Evolutionary conservation across 2,888 invertebrate genomes (phyloP).

Genomic region (Malachius bipustulatus): DNA sequence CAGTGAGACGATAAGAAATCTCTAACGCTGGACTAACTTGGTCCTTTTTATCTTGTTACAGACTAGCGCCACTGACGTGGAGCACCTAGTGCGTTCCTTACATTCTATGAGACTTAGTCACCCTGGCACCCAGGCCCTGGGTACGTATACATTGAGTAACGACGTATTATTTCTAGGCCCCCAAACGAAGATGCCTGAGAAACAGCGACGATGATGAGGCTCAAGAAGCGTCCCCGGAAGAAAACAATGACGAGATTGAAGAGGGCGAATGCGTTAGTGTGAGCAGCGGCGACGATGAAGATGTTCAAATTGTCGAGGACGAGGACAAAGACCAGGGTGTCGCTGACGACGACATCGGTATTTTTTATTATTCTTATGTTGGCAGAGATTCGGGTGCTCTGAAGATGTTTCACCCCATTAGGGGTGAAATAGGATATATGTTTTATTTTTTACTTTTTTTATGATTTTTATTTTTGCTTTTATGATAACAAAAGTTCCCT

Average conservation of each 20-base stretch:
- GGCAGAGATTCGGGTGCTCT: no score
- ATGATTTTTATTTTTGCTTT: no score
- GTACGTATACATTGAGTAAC: conserved; percentile 39
- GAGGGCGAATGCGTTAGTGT: conserved; percentile 43
- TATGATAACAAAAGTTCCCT: no score
- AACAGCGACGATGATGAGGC: conserved; percentile 12
- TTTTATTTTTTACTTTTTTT: no score
- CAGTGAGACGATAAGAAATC: no score
- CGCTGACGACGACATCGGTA: no score
- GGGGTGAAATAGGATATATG: no score
- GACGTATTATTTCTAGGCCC: conserved; percentile 33
- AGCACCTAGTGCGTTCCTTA: conserved; percentile 33
- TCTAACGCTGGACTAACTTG: no score
- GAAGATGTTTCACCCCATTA: no score
- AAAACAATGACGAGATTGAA: conserved; percentile 20
- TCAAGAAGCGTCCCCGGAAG: conserved; percentile 16
- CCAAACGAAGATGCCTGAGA: conserved; percentile 24
- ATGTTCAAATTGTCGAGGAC: conserved; percentile 29
- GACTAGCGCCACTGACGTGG: conserved; percentile 36
- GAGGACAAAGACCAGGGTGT: conserved; percentile 27
- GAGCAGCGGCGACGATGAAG: conserved; percentile 22
- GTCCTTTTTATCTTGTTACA: conserved; percentile 27
- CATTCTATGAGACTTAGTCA: conserved; percentile 38
- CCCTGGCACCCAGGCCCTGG: conserved; percentile 42
- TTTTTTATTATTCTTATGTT: no score